phyloP scores from a whole-genome alignment of 92 coral and sea anemone species.

The Pocillopora meandrina region DNA sequence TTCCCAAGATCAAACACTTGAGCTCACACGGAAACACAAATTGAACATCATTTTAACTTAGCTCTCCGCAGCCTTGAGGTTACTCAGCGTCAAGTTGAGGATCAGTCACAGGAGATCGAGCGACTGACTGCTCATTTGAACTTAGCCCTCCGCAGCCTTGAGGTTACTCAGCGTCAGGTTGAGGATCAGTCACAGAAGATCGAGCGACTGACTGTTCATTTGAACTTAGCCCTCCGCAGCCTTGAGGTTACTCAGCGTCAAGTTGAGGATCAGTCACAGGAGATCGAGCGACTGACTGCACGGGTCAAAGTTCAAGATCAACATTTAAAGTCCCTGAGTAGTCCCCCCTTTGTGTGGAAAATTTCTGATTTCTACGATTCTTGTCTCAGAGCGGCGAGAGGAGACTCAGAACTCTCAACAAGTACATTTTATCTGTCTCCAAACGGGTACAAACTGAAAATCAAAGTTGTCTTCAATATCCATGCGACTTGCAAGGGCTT shows the following conservation, averaged over 20 bases:
- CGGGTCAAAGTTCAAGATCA: neutral
- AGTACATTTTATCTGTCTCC: constrained; percentile 77
- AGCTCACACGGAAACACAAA: neutral
- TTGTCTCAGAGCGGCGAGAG: constrained; percentile 62
- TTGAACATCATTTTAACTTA: neutral
- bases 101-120: neutral
- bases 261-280: neutral
- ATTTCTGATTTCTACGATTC: constrained; percentile 60
- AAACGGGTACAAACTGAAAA: constrained; percentile 70
- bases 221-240: too few relatives aligned
- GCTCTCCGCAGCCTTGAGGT: neutral
- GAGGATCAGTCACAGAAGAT: neutral
- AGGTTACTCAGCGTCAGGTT: constrained; percentile 32
- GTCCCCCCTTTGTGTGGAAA: constrained; percentile 62
- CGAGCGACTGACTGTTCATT: too few relatives aligned
- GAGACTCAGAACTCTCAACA: constrained; percentile 49
- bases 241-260: neutral
- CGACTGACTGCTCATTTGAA: neutral
- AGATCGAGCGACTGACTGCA: neutral
- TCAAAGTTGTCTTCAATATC: constrained; percentile 45
- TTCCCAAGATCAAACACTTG: constrained; percentile 39
- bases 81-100: neutral
- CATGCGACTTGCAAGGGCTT: too few relatives aligned
- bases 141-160: constrained; percentile 47
- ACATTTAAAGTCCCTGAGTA: neutral